Evolutionary conservation across 2,888 invertebrate genomes (phyloP), one percentile per base, ranked within the genome.

Genomic region (Scelioninae gen. 2): DNA sequence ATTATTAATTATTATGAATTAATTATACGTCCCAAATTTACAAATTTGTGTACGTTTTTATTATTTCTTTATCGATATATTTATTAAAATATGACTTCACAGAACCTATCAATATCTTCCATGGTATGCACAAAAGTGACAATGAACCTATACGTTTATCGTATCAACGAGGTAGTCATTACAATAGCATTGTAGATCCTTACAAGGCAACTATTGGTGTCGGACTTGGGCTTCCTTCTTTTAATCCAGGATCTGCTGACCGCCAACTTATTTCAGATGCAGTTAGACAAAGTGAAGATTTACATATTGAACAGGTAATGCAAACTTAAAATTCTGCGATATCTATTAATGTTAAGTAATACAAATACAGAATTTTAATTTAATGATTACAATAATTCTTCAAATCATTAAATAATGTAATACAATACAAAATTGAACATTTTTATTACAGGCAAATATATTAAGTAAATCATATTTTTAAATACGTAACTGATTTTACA

Each of bases 101-200:
- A 93, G 94, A 93, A 80, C 95, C 96, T 18, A 95, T 95, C 67
- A 96, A 95, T 85, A 94, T 93, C 63, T 95, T 95, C 83, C 94
- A 94, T 83, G 91, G 93, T 31, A 89, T 91, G 75, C 91, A 92
- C 81, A 91, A 92, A 81, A 92, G 92, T 77, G 92, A 92, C 69
- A 92, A 92, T 84, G 92, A 92, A 77, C 94, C 94, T 0, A 91
- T 96, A 78, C 89, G 96, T 65, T 88, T 96, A 60, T 94, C 94
- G 76, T 96, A 96, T 87, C 96, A 96, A 84, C 90, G 93, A 78
- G 93, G 92, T 82, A 91, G 92, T 64, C 96, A 96, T 87, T 96
- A 96, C 83, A 96, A 96, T 87, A 94, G 94, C 46, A 92, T 96
- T 75, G 90, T 95, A 52, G 93, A 96, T 87, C 96, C 96, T 0